Conservation (phyloP, 1,140 invertebrate species). For the Elysia chlorotica region DNA sequence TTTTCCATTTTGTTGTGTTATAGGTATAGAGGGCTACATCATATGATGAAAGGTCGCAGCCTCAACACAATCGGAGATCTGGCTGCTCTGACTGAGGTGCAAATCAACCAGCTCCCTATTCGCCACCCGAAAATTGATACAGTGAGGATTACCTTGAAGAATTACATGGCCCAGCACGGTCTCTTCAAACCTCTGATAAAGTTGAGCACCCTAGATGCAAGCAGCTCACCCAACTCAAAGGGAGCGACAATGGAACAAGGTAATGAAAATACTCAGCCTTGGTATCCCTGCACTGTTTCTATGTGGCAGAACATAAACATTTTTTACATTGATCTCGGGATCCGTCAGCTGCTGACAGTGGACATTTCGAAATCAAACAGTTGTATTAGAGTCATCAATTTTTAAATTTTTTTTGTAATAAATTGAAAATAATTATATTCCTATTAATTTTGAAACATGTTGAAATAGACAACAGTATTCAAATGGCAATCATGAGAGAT, state of each 20-base stretch:
- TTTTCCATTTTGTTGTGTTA: constrained; percentile 1
- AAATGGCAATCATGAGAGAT: no score
- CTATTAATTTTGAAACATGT: no score
- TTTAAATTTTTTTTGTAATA: no score
- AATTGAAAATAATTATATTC: no score
- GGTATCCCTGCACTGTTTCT: no score
- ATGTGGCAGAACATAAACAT: neutral
- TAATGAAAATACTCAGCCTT: neutral
- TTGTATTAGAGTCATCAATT: no score
- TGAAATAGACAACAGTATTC: no score
- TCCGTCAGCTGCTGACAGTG: neutral
- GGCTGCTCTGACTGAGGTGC: constrained; percentile 43
- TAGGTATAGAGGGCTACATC: constrained; percentile 50
- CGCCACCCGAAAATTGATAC: constrained; percentile 16
- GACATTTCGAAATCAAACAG: no score
- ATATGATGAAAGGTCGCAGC: constrained; percentile 46
- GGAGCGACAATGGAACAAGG: neutral
- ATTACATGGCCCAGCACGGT: constrained; percentile 10
- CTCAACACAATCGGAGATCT: constrained; percentile 53
- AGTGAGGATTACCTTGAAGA: neutral
- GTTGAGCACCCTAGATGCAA: neutral
- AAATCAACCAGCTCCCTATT: constrained; percentile 52
- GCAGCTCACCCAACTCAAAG: neutral
- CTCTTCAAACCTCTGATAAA: no score
- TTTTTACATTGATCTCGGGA: neutral